Percentiles rank a stretch among this genome's conserved stretches.
Evolutionary conservation across 2,888 invertebrate species (phyloP).

Genomic region (Apodemia duryi): DNA sequence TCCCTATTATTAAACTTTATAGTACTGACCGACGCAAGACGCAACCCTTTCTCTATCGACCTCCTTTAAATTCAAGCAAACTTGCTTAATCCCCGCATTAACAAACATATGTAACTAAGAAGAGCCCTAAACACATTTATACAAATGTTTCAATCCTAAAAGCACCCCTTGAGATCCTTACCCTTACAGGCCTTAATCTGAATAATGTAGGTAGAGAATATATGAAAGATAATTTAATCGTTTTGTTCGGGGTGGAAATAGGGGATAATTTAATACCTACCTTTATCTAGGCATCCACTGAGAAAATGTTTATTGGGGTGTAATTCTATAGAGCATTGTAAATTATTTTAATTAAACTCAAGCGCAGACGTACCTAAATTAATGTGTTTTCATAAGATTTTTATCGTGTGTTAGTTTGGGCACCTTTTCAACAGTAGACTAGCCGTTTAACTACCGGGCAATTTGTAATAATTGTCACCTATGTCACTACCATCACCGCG

Average conservation of each 20-base stretch:
- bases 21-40: background rate
- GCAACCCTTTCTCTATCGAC: background rate
- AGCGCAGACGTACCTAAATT: too few species aligned
- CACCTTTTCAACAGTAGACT: too few species aligned
- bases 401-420: too few species aligned
- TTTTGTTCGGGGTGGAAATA: background rate
- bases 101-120: slow-evolving; percentile 19
- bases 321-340: background rate
- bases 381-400: too few species aligned
- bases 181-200: slow-evolving; percentile 21
- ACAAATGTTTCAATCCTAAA: slow-evolving; percentile 30
- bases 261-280: slow-evolving; percentile 8
- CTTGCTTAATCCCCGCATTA: background rate
- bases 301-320: slow-evolving; percentile 10
- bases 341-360: too few species aligned
- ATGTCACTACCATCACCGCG: too few species aligned
- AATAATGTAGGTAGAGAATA: slow-evolving; percentile 20
- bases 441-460: too few species aligned
- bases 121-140: slow-evolving; percentile 31
- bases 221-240: slow-evolving; percentile 13
- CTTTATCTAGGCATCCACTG: background rate
- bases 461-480: too few species aligned
- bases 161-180: slow-evolving; percentile 33
- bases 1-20: background rate
- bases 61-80: slow-evolving; percentile 3